Conservation (phyloP, 2,888 invertebrate species). For the Vanessa cardui region DNA sequence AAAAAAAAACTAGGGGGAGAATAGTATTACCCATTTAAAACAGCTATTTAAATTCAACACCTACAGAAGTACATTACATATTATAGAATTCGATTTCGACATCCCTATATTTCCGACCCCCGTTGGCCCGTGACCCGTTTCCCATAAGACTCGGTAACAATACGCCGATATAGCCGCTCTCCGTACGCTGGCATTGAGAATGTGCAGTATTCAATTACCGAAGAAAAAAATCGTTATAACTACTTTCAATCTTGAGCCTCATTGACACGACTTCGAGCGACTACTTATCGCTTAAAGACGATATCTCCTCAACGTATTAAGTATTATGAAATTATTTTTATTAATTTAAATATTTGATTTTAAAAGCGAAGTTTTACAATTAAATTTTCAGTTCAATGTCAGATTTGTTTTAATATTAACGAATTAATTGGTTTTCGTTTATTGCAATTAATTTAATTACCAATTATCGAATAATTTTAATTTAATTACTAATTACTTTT, state of each 20-base stretch:
- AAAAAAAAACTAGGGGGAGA: no score
- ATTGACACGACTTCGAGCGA: neutral
- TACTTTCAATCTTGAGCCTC: neutral
- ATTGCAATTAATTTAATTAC: neutral
- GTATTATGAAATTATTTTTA: no score
- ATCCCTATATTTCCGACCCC: constrained; percentile 22
- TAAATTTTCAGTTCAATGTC: no score
- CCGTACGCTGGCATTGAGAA: constrained; percentile 22
- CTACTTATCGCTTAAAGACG: no score
- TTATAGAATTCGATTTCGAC: neutral
- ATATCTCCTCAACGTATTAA: no score
- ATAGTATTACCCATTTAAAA: neutral
- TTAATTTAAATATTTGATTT: no score
- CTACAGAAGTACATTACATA: neutral
- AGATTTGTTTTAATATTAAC: constrained; percentile 1
- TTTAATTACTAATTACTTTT: neutral
- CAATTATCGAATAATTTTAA: neutral
- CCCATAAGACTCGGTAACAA: constrained; percentile 32
- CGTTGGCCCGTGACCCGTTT: constrained; percentile 36
- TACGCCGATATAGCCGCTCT: constrained; percentile 24
- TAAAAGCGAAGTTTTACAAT: no score
- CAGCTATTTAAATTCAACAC: neutral
- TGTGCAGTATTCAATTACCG: constrained; percentile 15
- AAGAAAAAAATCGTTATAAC: constrained; percentile 6
- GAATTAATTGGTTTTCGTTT: neutral